Base-by-base conservation (phyloP, 2,888 invertebrate species). In the Arctia plantaginis region DNA sequence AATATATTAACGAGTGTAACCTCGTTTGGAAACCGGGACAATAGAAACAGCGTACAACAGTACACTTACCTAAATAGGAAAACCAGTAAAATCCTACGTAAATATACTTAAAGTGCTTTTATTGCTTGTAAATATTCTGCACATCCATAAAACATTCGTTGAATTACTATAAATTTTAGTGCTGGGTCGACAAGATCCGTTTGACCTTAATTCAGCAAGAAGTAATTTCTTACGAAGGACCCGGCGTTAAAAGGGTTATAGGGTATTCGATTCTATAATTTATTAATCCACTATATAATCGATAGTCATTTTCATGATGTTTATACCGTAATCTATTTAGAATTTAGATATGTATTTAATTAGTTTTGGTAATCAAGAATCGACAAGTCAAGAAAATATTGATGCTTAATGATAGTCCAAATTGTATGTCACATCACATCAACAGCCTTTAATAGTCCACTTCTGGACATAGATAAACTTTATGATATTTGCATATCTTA, bases 71-170 rank as follows among this genome's bases (percentile, higher is more conserved):
- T 33, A 62, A 51, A 55, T 64, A 30, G 20, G 27, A 27, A 27
- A 67, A 33, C 67, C 41, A n/a, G 41, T 72, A 59, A 67, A 72
- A 44, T 23, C 51, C 59, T 59, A 67, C 44, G 47, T 72, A 64
- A 75, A 65, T 66, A 67, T 51, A 51, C 23, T 44, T 20, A 10
- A 59, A 44, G 55, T 72, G 47, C 66, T 66, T 66, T 64, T 74
- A 69, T 69, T 33, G 70, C 41, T 59, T 55, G 30, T 59, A 72
- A 66, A 71, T 39, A 66, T 72, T 72, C 65, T 35, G 44, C n/a
- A 47, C 33, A 30, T 73, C 64, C 44, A 69, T 73, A 51, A 73
- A 73, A 65, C 66, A 62, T 68, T 39, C 30, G 35, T 51, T 27
- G 35, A 35, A 66, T 3, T 41, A 23, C 55, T 59, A 47, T 33